Percentiles rank a stretch among this genome's conserved stretches.
phyloP scores from a whole-genome alignment of 2,113 vertebrate species.

The Anser brachyrhynchus region DNA sequence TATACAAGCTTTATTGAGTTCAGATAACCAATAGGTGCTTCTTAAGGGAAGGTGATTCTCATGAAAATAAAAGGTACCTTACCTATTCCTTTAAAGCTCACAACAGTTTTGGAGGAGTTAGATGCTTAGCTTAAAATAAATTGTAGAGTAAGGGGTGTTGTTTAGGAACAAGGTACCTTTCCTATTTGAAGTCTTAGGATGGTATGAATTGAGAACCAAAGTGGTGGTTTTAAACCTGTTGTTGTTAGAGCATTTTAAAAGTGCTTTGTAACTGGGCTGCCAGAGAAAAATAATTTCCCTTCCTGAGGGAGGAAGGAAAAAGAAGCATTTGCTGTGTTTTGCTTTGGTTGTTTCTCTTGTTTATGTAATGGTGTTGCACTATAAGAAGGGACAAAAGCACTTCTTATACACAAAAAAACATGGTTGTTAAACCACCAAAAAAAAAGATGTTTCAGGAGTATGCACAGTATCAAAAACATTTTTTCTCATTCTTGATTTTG shows the following conservation, averaged over 20 bases:
- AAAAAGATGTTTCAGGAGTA: not conserved
- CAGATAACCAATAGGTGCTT: not conserved
- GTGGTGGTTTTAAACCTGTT: not conserved
- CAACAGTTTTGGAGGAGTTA: not conserved
- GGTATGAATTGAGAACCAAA: not conserved
- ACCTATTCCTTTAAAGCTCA: not conserved
- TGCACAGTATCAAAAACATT: not conserved
- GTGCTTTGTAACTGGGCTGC: not conserved
- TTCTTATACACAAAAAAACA: conserved; percentile 13
- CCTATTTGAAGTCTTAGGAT: not conserved
- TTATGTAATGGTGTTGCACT: not conserved
- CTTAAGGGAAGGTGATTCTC: not conserved
- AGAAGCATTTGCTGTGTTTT: not conserved
- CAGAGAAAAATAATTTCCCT: not conserved
- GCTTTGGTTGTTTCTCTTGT: not conserved
- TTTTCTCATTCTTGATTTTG: not conserved
- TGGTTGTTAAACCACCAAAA: not conserved
- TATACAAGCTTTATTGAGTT: not conserved
- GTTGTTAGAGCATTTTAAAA: not conserved
- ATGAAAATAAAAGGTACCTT: not conserved
- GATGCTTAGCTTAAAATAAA: not conserved
- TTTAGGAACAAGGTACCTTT: not conserved
- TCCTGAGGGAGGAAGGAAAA: not conserved
- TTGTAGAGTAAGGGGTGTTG: not conserved
- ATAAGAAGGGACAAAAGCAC: not conserved